Evolutionary conservation across 2,797 vertebrate genomes (phyloP), one percentile per base, ranked within the genome.

Genomic region (Paedocypris micromegethes): DNA sequence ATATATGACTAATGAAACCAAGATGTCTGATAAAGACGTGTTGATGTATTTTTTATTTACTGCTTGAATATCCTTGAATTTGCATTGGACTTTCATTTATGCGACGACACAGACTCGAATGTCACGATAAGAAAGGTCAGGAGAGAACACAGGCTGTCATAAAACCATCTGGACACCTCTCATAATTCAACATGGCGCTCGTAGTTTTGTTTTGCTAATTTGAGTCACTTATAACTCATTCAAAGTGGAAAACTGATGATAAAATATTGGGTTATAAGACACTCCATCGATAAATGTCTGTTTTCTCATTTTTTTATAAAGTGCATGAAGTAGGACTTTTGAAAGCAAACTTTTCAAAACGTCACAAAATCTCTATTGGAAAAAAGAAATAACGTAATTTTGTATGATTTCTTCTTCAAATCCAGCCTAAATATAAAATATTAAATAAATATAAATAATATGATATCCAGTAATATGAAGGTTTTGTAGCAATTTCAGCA

Each of bases 101-200:
- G 64, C 38, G 44, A 2, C 4, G 2, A 64, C 61, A 41, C 53
- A 56, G 44, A 37, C 50, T 40, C n/a, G 57, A 70, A 70, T 48
- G 7, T 67, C 72, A 70, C 70, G 73, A 78, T 70, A 68, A 56
- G 40, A 55, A 70, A 48, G 7, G 58, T 53, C 50, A 68, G 7
- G 48, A 38, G 38, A 61, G 39, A 52, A 52, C 38, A 70, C 60
- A 53, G 7, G 5, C 37, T 60, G 57, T 54, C 58, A 53, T 6
- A 46, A 9, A 49, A n/a, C 52, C 67, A 62, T 62, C 67, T 62
- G 52, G 67, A 55, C 50, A 48, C 23, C 51, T n/a, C 56, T 48
- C 7, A 47, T 38, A 63, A 63, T 56, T 56, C 47, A 60, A 60
- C 42, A 3, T 9, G 8, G 4, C 1, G 5, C 23, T 7, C 51